Percentiles rank a stretch among this genome's conserved stretches.
Evolutionary conservation across 2,797 vertebrate genomes (phyloP).

Genomic region (Triplophysa bombifrons): DNA sequence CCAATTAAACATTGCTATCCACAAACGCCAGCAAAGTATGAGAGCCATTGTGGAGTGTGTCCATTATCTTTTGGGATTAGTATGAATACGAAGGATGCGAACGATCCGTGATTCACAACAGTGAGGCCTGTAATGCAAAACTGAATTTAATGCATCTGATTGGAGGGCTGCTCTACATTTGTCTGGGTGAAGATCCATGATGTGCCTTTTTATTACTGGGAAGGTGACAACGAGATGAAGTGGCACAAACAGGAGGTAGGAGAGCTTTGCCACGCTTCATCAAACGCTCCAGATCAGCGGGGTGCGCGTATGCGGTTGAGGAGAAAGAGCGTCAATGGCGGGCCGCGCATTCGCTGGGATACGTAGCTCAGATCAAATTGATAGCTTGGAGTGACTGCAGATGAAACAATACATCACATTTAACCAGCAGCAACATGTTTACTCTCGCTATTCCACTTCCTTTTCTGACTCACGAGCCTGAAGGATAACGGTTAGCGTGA

Average conservation of each 20-base stretch:
- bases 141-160: not conserved
- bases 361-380: slow-evolving; percentile 26
- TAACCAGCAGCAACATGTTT: slow-evolving; percentile 42
- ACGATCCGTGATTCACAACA: not conserved
- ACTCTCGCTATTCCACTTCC: slow-evolving; percentile 1
- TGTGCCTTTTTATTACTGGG: slow-evolving; percentile 10
- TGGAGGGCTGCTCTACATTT: slow-evolving; percentile 12
- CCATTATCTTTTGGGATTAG: not conserved
- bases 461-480: slow-evolving; percentile 8
- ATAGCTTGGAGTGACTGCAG: slow-evolving; percentile 38
- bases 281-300: slow-evolving; percentile 25
- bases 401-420: slow-evolving; percentile 42
- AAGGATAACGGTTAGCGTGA: not conserved
- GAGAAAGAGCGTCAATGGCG: slow-evolving; percentile 26
- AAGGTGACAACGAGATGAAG: slow-evolving; percentile 11
- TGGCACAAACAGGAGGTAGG: slow-evolving; percentile 3
- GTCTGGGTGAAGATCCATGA: slow-evolving; percentile 16
- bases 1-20: slow-evolving; percentile 15
- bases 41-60: not conserved
- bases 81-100: not conserved
- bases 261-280: slow-evolving; percentile 43
- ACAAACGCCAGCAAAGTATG: not conserved
- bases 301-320: slow-evolving; percentile 18
- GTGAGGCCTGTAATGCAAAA: not conserved
- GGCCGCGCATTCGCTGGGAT: not conserved